A percentile compares a stretch with the other conserved stretches of the same genome.
phyloP scores from a whole-genome alignment of 2,113 vertebrate species.

The Macrotus californicus region DNA sequence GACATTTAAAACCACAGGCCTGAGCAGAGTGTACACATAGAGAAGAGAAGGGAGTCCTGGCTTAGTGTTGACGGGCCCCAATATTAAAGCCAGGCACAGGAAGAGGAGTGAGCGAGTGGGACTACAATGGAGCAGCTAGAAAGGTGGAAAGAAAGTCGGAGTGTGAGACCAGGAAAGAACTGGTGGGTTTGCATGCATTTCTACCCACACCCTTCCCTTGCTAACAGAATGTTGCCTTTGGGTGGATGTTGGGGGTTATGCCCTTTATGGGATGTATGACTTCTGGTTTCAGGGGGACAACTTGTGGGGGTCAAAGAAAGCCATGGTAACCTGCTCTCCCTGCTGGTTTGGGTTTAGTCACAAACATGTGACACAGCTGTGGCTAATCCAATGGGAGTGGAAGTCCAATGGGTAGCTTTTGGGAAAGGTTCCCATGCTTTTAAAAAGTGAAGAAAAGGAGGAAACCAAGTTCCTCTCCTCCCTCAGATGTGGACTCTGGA shows the following conservation, averaged over 20 bases:
- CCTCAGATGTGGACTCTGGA: background rate
- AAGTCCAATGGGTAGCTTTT: background rate
- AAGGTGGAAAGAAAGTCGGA: background rate
- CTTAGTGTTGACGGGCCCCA: background rate
- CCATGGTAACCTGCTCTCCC: background rate
- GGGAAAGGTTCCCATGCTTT: background rate
- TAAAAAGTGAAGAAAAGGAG: background rate
- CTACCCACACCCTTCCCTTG: background rate
- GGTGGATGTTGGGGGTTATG: accelerated
- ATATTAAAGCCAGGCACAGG: background rate
- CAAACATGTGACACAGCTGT: background rate
- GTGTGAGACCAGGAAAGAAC: accelerated
- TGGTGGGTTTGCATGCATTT: accelerated
- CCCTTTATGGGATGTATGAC: background rate
- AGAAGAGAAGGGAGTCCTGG: background rate
- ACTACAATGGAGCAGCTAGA: background rate
- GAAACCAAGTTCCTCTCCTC: background rate
- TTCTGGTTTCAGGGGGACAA: background rate
- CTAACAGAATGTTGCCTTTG: background rate
- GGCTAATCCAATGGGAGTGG: background rate
- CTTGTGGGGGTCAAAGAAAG: background rate
- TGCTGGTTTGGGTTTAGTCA: background rate
- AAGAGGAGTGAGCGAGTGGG: background rate
- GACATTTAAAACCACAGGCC: background rate
- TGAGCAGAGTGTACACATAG: background rate